These are phyloP conservation scores for Mylabris sibirica DNA, from an alignment of 2,888 invertebrate genomes.

Conservation along the genomic window DNA sequence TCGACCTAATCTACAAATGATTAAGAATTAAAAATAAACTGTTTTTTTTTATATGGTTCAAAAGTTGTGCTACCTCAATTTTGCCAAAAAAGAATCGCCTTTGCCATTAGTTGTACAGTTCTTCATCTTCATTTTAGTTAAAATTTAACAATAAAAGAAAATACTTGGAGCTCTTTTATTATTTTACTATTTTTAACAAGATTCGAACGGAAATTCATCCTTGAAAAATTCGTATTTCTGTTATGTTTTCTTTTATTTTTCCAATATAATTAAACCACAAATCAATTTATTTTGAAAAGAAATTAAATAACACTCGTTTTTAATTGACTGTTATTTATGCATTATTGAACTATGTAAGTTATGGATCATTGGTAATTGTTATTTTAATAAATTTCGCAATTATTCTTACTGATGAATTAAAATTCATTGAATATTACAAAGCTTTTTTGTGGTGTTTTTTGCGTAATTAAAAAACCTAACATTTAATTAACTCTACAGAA, in stretches of 20 bases:
- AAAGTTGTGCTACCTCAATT: not conserved
- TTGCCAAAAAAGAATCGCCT: not conserved
- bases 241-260: not conserved
- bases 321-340: not conserved
- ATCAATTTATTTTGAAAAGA: not conserved
- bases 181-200: not conserved
- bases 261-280: not conserved
- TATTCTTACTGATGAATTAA: not conserved
- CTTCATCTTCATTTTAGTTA: not conserved
- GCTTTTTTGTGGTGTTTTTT: not conserved
- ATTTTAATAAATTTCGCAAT: not conserved
- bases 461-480: too few species aligned
- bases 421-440: not conserved
- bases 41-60: slow-evolving; percentile 6
- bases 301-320: not conserved
- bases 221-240: not conserved
- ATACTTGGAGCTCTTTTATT: not conserved
- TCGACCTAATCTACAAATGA: not conserved
- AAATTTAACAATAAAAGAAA: too few species aligned
- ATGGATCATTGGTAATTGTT: not conserved
- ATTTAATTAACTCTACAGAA: not conserved
- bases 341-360: not conserved
- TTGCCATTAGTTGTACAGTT: not conserved
- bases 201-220: not conserved
- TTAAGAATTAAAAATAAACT: not conserved